A percentile compares a stretch with the other conserved stretches of the same genome.
Evolutionary conservation across 2,888 invertebrate species (phyloP).

Genomic region (Cremastobaeus sp.): DNA sequence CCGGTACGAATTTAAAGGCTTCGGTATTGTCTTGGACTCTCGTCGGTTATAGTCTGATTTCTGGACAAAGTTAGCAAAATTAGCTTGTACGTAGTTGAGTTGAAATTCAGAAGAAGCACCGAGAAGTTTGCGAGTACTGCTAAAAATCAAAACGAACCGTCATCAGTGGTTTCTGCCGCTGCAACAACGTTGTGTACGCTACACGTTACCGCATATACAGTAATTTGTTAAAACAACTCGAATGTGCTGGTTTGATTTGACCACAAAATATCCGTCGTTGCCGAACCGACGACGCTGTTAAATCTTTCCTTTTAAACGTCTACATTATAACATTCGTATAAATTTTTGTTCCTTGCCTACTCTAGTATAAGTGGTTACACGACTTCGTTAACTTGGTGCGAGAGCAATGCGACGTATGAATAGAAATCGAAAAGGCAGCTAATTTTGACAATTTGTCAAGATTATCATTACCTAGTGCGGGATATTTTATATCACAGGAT

Average conservation of each 20-base stretch:
- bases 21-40: conserved; percentile 59
- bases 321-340: neutral
- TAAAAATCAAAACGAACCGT: too few relatives aligned
- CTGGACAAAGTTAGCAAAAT: conserved; percentile 44
- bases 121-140: too few relatives aligned
- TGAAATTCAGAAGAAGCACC: too few relatives aligned
- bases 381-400: neutral
- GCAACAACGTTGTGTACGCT: too few relatives aligned
- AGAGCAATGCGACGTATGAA: neutral
- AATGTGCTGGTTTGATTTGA: too few relatives aligned
- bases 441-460: conserved; percentile 54
- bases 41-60: conserved; percentile 40
- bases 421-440: conserved; percentile 26
- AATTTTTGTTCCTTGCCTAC: conserved; percentile 4
- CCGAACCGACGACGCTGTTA: neutral
- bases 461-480: conserved; percentile 40
- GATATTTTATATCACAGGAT: conserved; percentile 58
- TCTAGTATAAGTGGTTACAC: conserved; percentile 2
- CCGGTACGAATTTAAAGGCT: conserved; percentile 56
- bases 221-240: too few relatives aligned
- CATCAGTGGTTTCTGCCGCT: too few relatives aligned
- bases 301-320: neutral
- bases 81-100: too few relatives aligned
- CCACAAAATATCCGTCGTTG: too few relatives aligned
- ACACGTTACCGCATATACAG: too few relatives aligned